These are phyloP conservation scores for Pangasius macronema DNA, from an alignment of 2,797 vertebrate genomes.

Conservation along the genomic window DNA sequence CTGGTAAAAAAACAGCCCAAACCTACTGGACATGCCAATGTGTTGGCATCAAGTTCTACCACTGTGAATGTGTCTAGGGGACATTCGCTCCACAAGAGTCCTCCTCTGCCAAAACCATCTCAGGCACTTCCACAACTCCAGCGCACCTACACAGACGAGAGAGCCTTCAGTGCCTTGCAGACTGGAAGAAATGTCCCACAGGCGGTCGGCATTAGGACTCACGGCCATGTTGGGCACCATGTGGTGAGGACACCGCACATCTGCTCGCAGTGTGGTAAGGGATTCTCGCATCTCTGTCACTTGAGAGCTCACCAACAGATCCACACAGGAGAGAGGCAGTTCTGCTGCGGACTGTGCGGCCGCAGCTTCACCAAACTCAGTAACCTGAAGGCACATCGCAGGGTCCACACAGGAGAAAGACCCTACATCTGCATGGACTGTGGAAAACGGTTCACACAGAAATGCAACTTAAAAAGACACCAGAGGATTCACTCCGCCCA, in stretches of 20 bases:
- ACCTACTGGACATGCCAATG: constrained; percentile 31
- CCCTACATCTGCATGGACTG: constrained; percentile 78
- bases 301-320: constrained; percentile 78
- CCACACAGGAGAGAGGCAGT: constrained; percentile 79
- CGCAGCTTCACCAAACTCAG: constrained; percentile 81
- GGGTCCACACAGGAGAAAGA: constrained; percentile 79
- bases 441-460: constrained; percentile 81
- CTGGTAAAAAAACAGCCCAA: constrained; percentile 61
- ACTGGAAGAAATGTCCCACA: constrained; percentile 53
- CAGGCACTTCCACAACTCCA: constrained; percentile 56
- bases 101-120: constrained; percentile 64
- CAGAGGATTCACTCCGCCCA: constrained; percentile 73
- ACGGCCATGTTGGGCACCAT: constrained; percentile 59
- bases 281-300: constrained; percentile 78
- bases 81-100: constrained; percentile 57
- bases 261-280: constrained; percentile 76
- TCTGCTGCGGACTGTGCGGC: constrained; percentile 76
- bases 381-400: constrained; percentile 79
- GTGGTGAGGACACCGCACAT: constrained; percentile 47
- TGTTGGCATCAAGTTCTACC: constrained; percentile 53
- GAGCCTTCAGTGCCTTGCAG: constrained; percentile 50
- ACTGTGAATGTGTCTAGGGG: constrained; percentile 53
- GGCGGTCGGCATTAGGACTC: constrained; percentile 63
- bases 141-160: constrained; percentile 57
- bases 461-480: constrained; percentile 81